Conservation (phyloP, 2,797 vertebrate genomes). For the Pachyuromys duprasi region DNA sequence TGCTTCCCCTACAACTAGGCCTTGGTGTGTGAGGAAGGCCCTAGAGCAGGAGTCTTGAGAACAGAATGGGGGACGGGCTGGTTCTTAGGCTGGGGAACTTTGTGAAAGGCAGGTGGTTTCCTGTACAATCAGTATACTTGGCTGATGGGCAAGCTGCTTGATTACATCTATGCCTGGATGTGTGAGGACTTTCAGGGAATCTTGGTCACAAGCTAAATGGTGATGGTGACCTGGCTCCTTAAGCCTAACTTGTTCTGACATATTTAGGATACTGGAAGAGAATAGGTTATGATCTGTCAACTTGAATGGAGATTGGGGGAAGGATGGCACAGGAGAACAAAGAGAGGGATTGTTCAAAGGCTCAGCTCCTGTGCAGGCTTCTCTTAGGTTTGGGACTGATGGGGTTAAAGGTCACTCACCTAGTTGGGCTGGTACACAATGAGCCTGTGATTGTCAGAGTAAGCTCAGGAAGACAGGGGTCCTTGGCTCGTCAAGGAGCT, state of each 20-base stretch:
- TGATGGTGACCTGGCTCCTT: too few relatives aligned
- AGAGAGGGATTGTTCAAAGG: not conserved
- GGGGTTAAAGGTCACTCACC: not conserved
- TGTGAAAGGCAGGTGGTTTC: not conserved
- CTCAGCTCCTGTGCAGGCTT: not conserved
- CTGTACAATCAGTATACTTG: not conserved
- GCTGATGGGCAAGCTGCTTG: not conserved
- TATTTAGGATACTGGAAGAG: too few relatives aligned
- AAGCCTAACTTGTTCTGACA: too few relatives aligned
- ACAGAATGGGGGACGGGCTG: not conserved
- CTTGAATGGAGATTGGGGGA: too few relatives aligned
- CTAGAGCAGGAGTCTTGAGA: not conserved
- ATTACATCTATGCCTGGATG: not conserved
- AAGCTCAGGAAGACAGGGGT: not conserved
- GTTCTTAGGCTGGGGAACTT: not conserved
- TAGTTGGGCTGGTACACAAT: not conserved
- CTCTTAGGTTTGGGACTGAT: not conserved
- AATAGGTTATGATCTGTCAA: too few relatives aligned
- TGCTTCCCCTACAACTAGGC: not conserved
- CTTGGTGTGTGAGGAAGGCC: not conserved
- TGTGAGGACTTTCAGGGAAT: not conserved
- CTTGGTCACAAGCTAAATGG: not conserved
- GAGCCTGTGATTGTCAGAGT: not conserved
- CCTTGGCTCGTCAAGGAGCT: not conserved
- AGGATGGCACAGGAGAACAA: not conserved